Evolutionary conservation across 2,888 invertebrate genomes (phyloP).

Genomic region (Cactoblastis cactorum): DNA sequence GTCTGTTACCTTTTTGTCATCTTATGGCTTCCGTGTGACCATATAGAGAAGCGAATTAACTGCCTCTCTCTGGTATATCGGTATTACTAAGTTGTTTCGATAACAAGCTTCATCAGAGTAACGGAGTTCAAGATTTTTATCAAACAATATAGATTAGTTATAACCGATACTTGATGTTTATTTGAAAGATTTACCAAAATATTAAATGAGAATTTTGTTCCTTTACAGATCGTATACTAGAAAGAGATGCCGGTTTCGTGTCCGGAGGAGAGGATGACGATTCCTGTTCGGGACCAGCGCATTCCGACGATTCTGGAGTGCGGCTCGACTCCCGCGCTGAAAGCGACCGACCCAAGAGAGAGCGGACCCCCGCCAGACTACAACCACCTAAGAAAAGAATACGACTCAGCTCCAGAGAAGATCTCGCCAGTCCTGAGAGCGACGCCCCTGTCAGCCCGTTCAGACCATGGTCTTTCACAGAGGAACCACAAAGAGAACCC

Average conservation of each 20-base stretch:
- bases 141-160: background rate
- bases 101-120: background rate
- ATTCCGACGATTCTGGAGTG: constrained; percentile 75
- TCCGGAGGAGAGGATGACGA: constrained; percentile 86
- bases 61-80: background rate
- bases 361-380: constrained; percentile 54
- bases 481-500: constrained; percentile 82
- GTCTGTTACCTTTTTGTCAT: constrained; percentile 28
- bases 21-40: constrained; percentile 30
- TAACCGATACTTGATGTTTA: too few species aligned
- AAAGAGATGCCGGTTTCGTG: constrained; percentile 85
- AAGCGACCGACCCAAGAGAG: constrained; percentile 79
- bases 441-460: constrained; percentile 75
- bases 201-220: constrained; percentile 26
- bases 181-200: background rate
- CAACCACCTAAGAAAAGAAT: constrained; percentile 86
- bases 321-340: constrained; percentile 48
- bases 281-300: constrained; percentile 74
- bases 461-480: constrained; percentile 82
- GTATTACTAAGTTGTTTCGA: background rate
- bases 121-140: background rate
- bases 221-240: constrained; percentile 78
- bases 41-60: constrained; percentile 12
- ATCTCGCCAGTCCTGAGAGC: constrained; percentile 59
- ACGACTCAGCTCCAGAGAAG: constrained; percentile 69